Evolutionary conservation across 2,888 invertebrate genomes (phyloP).

Genomic region (Stegana nigrithorax): DNA sequence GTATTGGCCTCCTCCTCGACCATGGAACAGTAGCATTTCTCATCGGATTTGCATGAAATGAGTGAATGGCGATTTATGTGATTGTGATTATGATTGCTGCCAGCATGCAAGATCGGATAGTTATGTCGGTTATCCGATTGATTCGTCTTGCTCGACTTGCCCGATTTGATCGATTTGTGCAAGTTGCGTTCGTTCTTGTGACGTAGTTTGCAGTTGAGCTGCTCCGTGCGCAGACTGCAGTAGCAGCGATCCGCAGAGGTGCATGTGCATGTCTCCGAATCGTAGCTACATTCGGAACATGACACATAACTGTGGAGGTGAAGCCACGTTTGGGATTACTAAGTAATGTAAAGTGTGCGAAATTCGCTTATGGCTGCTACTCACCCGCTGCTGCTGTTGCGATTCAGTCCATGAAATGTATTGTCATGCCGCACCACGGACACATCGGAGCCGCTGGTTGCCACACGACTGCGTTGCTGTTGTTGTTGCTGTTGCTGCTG

Average conservation of each 20-base stretch:
- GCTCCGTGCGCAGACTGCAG: constrained; percentile 73
- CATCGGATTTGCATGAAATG: constrained; percentile 69
- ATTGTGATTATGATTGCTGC: background rate
- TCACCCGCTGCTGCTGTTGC: constrained; percentile 75
- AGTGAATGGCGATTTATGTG: constrained; percentile 59
- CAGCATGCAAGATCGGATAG: constrained; percentile 1
- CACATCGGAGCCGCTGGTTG: constrained; percentile 75
- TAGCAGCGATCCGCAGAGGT: constrained; percentile 85
- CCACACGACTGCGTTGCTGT: constrained; percentile 71
- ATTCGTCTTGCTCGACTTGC: constrained; percentile 18
- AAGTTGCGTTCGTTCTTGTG: constrained; percentile 55
- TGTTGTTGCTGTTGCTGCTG: constrained; percentile 40
- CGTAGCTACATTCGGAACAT: constrained; percentile 88
- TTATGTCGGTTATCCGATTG: too few species aligned
- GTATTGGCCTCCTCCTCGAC: constrained; percentile 67
- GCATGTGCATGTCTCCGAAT: constrained; percentile 85
- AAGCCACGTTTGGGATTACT: too few species aligned
- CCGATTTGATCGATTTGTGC: constrained; percentile 30
- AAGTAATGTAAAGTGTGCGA: too few species aligned
- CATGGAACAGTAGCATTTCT: constrained; percentile 76
- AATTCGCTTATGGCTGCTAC: constrained; percentile 45
- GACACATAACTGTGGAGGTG: constrained; percentile 75
- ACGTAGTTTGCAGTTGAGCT: constrained; percentile 49
- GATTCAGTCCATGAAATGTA: constrained; percentile 72
- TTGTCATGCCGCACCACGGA: constrained; percentile 74